Evolutionary conservation across 2,797 vertebrate genomes (phyloP), one percentile per base, ranked within the genome.

Genomic region (Picus viridis): DNA sequence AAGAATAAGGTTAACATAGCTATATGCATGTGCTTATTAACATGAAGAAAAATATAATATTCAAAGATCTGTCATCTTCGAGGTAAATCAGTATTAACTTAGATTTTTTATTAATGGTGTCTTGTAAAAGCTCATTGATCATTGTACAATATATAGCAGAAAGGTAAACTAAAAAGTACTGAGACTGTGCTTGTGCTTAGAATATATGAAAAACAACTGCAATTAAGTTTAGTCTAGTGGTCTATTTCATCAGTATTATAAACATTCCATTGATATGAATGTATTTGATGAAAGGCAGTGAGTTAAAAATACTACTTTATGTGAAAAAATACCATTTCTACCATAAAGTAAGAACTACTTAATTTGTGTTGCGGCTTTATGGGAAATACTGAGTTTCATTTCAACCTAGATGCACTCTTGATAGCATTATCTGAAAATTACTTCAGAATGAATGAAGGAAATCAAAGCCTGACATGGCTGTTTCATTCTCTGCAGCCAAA

Each of bases 351-450:
- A 63, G 45, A 89, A 71, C 13, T 49, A 18, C 54, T 80, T 24
- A 5, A 77, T 92, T 94, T 83, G 53, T 89, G 14, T 49, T 67
- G 32, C 43, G 39, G 27, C n/a, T 70, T 49, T 68, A 83, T 27
- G 39, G 17, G 39, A 85, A 89, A 67, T 26, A 83, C 7, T 26
- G 29, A 73, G 49, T 87, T 90, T 83, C 49, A 68, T 8, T 91
- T 58, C 39, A 80, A 74, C 16, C 24, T 54, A 32, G 19, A 26
- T 34, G 24, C 43, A 43, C 17, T 27, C 65, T 36, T 79, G 49
- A 59, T 26, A 82, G 54, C 45, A 87, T 80, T 85, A 73, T 67
- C 49, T 89, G 76, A 83, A 83, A 89, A 83, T 71, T 80, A 93
- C 79, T 83, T 80, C 85, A 89, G 79, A 74, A 87, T 45, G 39